Percentiles rank a stretch among this genome's conserved stretches.
These are phyloP conservation scores for Phymatocera aterrima DNA, from an alignment of 2,888 invertebrate species.

Conservation along the genomic window DNA sequence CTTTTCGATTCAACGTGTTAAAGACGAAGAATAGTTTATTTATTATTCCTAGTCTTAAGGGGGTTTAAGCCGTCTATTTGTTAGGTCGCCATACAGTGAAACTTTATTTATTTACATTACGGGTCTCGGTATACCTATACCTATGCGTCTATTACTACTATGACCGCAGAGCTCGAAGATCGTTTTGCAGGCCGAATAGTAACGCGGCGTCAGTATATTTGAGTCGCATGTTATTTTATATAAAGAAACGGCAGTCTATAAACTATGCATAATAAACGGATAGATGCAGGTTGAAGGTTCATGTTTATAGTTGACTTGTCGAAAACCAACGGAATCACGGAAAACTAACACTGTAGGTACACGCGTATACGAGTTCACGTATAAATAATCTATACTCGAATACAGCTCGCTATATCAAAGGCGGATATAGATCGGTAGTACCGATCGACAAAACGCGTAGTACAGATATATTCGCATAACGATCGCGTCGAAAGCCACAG, in stretches of 20 bases:
- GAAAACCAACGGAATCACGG: neutral
- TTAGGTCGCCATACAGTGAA: conserved; percentile 1
- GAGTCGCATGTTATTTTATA: conserved; percentile 8
- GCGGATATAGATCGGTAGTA: neutral
- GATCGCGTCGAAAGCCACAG: neutral
- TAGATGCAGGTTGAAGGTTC: conserved; percentile 5
- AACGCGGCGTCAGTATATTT: neutral
- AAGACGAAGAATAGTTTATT: conserved; percentile 14
- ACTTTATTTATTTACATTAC: conserved; percentile 37
- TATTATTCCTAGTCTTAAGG: conserved; percentile 26
- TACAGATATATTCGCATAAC: neutral
- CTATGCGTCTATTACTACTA: neutral
- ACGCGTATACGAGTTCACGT: too few relatives aligned
- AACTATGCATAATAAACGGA: conserved; percentile 9
- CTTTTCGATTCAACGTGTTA: conserved; percentile 22
- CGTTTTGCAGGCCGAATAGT: conserved; percentile 14
- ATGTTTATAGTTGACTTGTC: conserved; percentile 24
- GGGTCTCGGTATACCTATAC: too few relatives aligned
- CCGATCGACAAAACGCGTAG: neutral
- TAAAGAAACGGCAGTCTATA: conserved; percentile 8
- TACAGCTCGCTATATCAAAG: too few relatives aligned
- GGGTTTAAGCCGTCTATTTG: conserved; percentile 26
- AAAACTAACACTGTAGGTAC: neutral
- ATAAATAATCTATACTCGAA: neutral
- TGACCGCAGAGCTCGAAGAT: neutral